Conservation (phyloP, 2,797 vertebrate species). For the Pseudocheirus occidentalis region DNA sequence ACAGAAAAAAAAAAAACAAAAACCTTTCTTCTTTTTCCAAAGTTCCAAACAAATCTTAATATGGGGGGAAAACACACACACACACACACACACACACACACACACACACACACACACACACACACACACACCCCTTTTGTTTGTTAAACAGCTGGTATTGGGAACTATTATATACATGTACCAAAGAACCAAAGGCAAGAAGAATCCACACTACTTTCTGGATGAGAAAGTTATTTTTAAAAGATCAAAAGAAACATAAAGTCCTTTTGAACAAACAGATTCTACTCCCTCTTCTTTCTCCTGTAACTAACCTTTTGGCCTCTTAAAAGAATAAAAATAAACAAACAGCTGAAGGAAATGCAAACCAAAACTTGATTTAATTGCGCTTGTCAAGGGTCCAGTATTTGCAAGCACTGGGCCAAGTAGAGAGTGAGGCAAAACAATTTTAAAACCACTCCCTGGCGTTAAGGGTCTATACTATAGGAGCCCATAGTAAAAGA, state of each 20-base stretch:
- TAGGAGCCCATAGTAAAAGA: not conserved
- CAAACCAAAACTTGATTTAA: not conserved
- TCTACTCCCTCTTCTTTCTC: not conserved
- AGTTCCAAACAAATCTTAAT: not conserved
- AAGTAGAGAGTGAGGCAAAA: not conserved
- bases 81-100: too few species aligned
- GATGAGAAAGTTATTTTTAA: constrained; percentile 14
- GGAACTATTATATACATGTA: not conserved
- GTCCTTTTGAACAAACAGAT: constrained; percentile 22
- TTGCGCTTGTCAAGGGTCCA: not conserved
- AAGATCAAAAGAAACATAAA: not conserved
- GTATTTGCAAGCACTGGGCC: too few species aligned
- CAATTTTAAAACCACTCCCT: not conserved
- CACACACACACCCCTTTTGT: not conserved
- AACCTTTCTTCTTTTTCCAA: constrained; percentile 14
- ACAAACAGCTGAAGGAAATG: not conserved
- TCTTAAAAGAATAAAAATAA: not conserved
- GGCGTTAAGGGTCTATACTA: not conserved
- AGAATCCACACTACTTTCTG: not conserved
- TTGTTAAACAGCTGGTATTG: not conserved
- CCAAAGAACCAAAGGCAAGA: not conserved
- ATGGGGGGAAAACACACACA: too few species aligned
- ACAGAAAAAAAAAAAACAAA: not conserved
- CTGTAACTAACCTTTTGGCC: not conserved
- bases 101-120: too few species aligned